Evolutionary conservation across 1,140 invertebrate genomes (phyloP).

Genomic region (Drosophila grimshawi): DNA sequence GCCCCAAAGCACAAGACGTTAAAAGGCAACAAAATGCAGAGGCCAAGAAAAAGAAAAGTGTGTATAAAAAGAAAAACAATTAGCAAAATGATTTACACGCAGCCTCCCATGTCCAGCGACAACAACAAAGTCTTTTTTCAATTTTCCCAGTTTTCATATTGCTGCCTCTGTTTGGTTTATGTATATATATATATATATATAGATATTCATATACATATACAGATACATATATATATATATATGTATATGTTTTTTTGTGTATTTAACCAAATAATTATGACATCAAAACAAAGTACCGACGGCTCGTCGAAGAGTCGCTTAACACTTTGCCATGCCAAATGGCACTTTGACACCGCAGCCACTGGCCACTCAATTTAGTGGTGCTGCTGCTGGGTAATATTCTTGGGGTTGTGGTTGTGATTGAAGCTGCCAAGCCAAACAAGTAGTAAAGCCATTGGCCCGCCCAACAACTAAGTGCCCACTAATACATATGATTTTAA

Average conservation of each 20-base stretch:
- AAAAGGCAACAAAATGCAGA: slow-evolving; percentile 19
- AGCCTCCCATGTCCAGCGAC: slow-evolving; percentile 66
- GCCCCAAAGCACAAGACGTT: slow-evolving; percentile 20
- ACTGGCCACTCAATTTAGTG: slow-evolving; percentile 19
- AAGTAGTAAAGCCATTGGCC: slow-evolving; percentile 17
- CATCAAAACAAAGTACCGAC: slow-evolving; percentile 73
- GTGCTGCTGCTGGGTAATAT: neutral
- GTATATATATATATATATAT: too few species aligned
- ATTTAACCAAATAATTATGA: slow-evolving; percentile 80
- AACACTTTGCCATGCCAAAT: slow-evolving; percentile 56
- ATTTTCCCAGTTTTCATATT: slow-evolving; percentile 57
- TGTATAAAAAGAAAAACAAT: slow-evolving; percentile 69
- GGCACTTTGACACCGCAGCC: slow-evolving; percentile 64
- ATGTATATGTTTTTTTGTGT: slow-evolving; percentile 31
- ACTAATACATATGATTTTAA: slow-evolving; percentile 74
- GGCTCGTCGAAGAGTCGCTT: slow-evolving; percentile 47
- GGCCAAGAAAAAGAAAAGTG: slow-evolving; percentile 16
- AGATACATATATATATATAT: neutral
- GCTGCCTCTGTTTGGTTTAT: neutral
- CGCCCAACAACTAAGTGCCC: slow-evolving; percentile 67
- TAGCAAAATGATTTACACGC: slow-evolving; percentile 78
- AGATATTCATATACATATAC: too few species aligned
- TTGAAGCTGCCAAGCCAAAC: slow-evolving; percentile 43
- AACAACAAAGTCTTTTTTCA: slow-evolving; percentile 39
- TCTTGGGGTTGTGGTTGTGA: neutral